A percentile compares a stretch with the other conserved stretches of the same genome.
Evolutionary conservation across 2,888 invertebrate genomes (phyloP).

Genomic region (Calliopum simillimum): DNA sequence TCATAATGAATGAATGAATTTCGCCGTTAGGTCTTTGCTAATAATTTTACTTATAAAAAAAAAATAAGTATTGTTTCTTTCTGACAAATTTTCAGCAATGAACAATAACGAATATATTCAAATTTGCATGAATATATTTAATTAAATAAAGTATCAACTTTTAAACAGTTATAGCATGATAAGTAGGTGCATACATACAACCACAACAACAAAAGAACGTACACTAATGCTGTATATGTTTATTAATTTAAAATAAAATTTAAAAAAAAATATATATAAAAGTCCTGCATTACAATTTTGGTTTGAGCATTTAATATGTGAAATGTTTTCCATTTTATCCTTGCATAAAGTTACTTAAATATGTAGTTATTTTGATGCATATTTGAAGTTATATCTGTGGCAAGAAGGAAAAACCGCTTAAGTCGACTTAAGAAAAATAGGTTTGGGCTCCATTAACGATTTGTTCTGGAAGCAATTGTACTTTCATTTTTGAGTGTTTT

Average conservation of each 20-base stretch:
- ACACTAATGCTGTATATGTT: conserved; percentile 35
- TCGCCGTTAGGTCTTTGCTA: conserved; percentile 24
- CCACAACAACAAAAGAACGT: conserved; percentile 11
- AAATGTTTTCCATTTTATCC: too few species aligned
- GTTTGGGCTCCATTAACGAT: too few species aligned
- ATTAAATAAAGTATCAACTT: conserved; percentile 28
- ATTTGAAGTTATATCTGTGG: too few species aligned
- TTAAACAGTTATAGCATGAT: conserved; percentile 28
- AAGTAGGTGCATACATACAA: conserved; percentile 33
- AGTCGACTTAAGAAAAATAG: too few species aligned
- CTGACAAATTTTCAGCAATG: conserved; percentile 14
- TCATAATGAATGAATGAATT: conserved; percentile 18
- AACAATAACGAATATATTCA: conserved; percentile 11
- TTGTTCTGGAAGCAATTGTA: too few species aligned
- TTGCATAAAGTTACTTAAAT: too few species aligned
- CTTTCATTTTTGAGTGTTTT: too few species aligned
- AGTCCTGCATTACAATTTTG: not conserved
- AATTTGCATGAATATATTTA: conserved; percentile 11
- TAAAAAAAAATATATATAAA: conserved; percentile 11
- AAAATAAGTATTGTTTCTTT: not conserved
- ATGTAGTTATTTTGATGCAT: too few species aligned
- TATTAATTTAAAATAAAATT: conserved; percentile 29
- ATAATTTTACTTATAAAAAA: not conserved
- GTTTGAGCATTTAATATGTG: too few species aligned
- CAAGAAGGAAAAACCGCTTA: too few species aligned